These are phyloP conservation scores for Ectemnius continuus DNA, from an alignment of 2,888 invertebrate genomes.

Conservation along the genomic window DNA sequence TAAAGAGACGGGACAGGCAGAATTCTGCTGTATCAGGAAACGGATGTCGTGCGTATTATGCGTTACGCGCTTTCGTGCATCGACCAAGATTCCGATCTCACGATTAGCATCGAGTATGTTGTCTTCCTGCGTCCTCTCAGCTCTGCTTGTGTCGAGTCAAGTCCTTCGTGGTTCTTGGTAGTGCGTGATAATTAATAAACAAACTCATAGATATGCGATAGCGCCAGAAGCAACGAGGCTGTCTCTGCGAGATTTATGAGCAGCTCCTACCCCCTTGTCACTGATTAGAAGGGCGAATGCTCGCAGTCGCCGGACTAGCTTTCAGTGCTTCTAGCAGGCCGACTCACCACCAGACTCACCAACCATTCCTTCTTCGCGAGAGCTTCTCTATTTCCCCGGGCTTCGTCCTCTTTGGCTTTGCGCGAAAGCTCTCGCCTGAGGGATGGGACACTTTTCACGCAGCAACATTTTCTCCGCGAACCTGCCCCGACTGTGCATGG, in stretches of 20 bases:
- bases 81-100: slow-evolving; percentile 38
- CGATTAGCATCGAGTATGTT: slow-evolving; percentile 59
- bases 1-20: slow-evolving; percentile 29
- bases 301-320: slow-evolving; percentile 30
- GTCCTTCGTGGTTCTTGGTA: not conserved
- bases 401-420: not conserved
- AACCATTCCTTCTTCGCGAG: no score
- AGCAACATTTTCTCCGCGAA: not conserved
- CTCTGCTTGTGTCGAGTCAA: not conserved
- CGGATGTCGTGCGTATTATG: slow-evolving; percentile 39
- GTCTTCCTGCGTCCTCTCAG: slow-evolving; percentile 11
- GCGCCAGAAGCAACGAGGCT: slow-evolving; percentile 30
- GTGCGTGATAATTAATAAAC: slow-evolving; percentile 68
- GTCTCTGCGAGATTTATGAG: slow-evolving; percentile 66
- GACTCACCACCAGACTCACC: not conserved
- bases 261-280: slow-evolving; percentile 52
- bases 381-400: slow-evolving; percentile 15
- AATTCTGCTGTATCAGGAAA: slow-evolving; percentile 35
- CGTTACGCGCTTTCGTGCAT: slow-evolving; percentile 51
- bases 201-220: slow-evolving; percentile 69
- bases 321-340: not conserved
- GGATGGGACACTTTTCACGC: slow-evolving; percentile 20
- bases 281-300: slow-evolving; percentile 62
- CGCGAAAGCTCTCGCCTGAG: slow-evolving; percentile 13
- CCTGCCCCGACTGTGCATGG: not conserved